These are phyloP conservation scores for Ailuropoda melanoleuca DNA, from an alignment of 2,113 vertebrate species.

Conservation along the genomic window DNA sequence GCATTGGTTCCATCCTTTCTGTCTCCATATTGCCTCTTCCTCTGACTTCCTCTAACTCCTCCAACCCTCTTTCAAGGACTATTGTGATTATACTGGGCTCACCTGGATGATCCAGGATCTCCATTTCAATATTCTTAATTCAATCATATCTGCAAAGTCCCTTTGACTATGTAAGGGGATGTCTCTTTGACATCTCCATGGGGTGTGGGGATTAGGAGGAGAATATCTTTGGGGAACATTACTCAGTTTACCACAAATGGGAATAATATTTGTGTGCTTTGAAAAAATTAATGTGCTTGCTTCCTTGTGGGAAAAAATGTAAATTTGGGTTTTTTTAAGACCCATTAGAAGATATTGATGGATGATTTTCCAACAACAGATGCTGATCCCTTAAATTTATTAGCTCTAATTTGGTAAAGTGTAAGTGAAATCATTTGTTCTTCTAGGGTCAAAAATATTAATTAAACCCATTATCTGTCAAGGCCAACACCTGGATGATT, in stretches of 20 bases:
- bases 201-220: neutral
- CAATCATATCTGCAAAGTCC: neutral
- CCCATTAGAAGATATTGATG: neutral
- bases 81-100: neutral
- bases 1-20: neutral
- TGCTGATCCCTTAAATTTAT: neutral
- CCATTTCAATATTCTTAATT: neutral
- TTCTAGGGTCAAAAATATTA: neutral
- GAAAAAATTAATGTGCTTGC: neutral
- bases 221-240: neutral
- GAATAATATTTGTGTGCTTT: neutral
- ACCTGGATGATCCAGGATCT: neutral
- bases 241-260: neutral
- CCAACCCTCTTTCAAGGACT: neutral
- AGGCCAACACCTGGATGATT: neutral
- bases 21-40: neutral
- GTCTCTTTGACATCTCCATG: neutral
- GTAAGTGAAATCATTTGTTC: neutral
- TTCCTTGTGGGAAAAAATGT: neutral
- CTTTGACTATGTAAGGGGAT: neutral
- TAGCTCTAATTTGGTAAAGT: neutral
- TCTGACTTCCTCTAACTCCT: neutral
- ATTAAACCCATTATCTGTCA: neutral
- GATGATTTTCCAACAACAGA: neutral
- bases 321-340: neutral